Base-by-base conservation (phyloP, 2,888 invertebrate genomes). In the Thereva unica region DNA sequence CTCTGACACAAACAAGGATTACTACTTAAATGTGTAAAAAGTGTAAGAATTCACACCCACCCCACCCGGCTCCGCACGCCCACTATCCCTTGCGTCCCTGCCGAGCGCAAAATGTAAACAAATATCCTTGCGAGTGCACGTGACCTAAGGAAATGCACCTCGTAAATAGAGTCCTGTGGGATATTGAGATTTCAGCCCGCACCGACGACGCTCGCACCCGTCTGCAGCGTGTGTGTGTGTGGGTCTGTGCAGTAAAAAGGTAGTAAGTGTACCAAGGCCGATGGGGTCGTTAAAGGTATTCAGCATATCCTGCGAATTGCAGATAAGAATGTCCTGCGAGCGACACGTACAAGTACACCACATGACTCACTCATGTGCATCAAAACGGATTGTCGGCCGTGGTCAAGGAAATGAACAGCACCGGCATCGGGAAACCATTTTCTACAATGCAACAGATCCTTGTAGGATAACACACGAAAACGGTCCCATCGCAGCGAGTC, bases 111-210 rank as follows among this genome's bases (percentile, higher is more conserved):
- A 67, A 65, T 67, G 67, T 69, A 69, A 69, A 67, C 69, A 69
- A 69, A 64, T 67, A 64, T 44, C 50, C 53, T 68, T 67, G 61
- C 67, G 67, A 59, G 42, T 52, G 69, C 69, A 69, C 69, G 69
- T 69, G 69, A 67, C 68, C 38, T 49, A 57, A 52, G 50, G 57
- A 59, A 54, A 50, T 68, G 68, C 65, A 53, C 40, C 49, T 53
- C 65, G 68, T 65, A 68, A 68, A 65, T 59, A 68, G 35, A 53
- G 12, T n/a, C 49, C 4, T 79, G 75, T 5, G 41, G 4, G 47
- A 47, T 47, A 59, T 59, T 59, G 53, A 63, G 63, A 53, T 35
- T 9, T 63, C 37, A 53, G 23, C 12, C 63, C 35, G 52, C 6
- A 4, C 41, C 10, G 5, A 34, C 10, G 5, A 34, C 10, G 23